A percentile compares a stretch with the other conserved stretches of the same genome.
phyloP scores from a whole-genome alignment of 1,140 invertebrate genomes.

The Batillaria attramentaria region DNA sequence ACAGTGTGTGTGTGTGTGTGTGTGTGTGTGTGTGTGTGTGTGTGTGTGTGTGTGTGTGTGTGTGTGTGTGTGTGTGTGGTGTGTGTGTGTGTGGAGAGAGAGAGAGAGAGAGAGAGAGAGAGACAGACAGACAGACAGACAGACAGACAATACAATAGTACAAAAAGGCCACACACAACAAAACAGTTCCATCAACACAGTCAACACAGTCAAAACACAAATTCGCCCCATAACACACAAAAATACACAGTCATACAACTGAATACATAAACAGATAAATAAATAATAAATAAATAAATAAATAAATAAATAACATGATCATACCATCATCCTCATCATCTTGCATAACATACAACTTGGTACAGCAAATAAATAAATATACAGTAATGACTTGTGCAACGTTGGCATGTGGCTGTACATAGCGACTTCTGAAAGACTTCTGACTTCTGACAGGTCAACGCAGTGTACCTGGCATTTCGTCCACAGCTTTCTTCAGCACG shows the following conservation, averaged over 20 bases:
- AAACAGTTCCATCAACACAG: too few relatives aligned
- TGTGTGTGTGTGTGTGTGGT: too few relatives aligned
- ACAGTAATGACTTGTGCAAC: neutral
- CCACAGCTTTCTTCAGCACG: slow-evolving; percentile 76
- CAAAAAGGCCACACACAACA: neutral
- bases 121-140: neutral
- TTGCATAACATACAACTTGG: neutral
- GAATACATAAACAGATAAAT: slow-evolving; percentile 10
- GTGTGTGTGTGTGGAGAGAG: too few relatives aligned
- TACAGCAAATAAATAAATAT: neutral
- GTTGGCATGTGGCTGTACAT: neutral
- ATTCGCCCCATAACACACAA: too few relatives aligned
- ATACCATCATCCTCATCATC: neutral
- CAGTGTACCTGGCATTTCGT: slow-evolving; percentile 43
- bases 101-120: too few relatives aligned
- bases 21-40: too few relatives aligned
- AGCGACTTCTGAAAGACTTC: neutral
- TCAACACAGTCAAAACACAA: too few relatives aligned
- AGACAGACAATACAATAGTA: neutral
- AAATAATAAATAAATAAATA: neutral
- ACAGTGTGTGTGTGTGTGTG: too few relatives aligned
- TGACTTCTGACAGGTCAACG: neutral
- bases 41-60: too few relatives aligned
- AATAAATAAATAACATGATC: neutral
- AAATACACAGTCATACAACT: neutral